Percentiles rank a stretch among this genome's conserved stretches.
Evolutionary conservation across 2,888 invertebrate genomes (phyloP).

Genomic region (Heliconius erato): DNA sequence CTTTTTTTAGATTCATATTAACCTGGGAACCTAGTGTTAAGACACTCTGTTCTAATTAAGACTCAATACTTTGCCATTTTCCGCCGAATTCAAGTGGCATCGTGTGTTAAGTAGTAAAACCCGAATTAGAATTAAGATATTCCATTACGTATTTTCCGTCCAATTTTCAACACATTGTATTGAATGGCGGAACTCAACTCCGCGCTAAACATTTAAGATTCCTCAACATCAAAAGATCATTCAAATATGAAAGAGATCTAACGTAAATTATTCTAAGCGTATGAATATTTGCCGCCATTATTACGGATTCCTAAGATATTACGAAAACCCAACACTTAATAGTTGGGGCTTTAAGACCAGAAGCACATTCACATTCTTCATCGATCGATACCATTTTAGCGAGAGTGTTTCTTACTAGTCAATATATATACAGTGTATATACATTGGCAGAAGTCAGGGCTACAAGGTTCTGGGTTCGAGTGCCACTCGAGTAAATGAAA

Average conservation of each 20-base stretch:
- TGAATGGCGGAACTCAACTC: background rate
- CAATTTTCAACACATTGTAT: background rate
- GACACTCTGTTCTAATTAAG: too few species aligned
- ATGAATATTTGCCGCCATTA: slow-evolving; percentile 23
- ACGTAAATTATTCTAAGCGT: slow-evolving; percentile 3
- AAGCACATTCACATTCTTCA: slow-evolving; percentile 26
- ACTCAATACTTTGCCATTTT: too few species aligned
- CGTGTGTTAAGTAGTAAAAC: too few species aligned
- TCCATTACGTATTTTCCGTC: background rate
- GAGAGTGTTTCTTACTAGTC: background rate
- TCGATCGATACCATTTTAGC: slow-evolving; percentile 23
- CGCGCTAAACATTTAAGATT: background rate
- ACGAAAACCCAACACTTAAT: slow-evolving; percentile 27
- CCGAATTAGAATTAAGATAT: background rate
- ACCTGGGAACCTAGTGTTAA: too few species aligned
- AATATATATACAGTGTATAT: background rate
- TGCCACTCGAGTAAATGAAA: background rate
- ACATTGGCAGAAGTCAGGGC: background rate
- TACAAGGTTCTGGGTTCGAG: background rate
- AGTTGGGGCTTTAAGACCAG: slow-evolving; percentile 13
- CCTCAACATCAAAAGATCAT: background rate
- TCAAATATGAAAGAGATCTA: slow-evolving; percentile 4
- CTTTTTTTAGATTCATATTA: too few species aligned
- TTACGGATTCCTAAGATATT: slow-evolving; percentile 26
- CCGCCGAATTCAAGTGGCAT: too few species aligned